Evolutionary conservation across 2,797 vertebrate genomes (phyloP).

Genomic region (Yasuhikotakia modesta): DNA sequence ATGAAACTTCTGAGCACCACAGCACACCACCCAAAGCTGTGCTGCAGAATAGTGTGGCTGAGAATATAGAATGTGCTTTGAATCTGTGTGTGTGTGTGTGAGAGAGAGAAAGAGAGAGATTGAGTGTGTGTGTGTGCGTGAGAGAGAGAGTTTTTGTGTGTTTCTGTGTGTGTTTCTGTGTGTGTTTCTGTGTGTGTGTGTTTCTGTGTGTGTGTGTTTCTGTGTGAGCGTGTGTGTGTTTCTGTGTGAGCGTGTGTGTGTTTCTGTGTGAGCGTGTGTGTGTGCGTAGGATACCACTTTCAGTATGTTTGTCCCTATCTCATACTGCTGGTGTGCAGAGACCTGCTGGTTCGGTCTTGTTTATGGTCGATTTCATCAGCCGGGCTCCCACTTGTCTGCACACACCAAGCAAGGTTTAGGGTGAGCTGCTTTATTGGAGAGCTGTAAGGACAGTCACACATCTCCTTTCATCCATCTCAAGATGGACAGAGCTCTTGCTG

Average conservation of each 20-base stretch:
- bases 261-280: not conserved
- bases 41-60: conserved; percentile 36
- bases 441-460: conserved; percentile 53
- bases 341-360: conserved; percentile 52
- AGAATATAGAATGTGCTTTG: conserved; percentile 32
- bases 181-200: not conserved
- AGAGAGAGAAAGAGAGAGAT: no score
- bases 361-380: conserved; percentile 60
- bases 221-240: not conserved
- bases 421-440: conserved; percentile 58
- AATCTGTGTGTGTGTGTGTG: not conserved
- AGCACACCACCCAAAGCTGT: conserved; percentile 17
- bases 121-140: conserved; percentile 6
- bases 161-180: conserved; percentile 6
- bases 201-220: not conserved
- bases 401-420: conserved; percentile 47
- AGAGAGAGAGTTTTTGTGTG: no score
- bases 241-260: no score
- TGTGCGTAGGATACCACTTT: conserved; percentile 24
- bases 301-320: conserved; percentile 46
- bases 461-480: conserved; percentile 49
- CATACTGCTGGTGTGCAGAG: conserved; percentile 50
- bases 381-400: conserved; percentile 46
- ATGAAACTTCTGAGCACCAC: conserved; percentile 16
- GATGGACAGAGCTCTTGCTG: conserved; percentile 51